These are phyloP conservation scores for Stegastes partitus DNA, from an alignment of 2,113 vertebrate genomes.

Conservation along the genomic window DNA sequence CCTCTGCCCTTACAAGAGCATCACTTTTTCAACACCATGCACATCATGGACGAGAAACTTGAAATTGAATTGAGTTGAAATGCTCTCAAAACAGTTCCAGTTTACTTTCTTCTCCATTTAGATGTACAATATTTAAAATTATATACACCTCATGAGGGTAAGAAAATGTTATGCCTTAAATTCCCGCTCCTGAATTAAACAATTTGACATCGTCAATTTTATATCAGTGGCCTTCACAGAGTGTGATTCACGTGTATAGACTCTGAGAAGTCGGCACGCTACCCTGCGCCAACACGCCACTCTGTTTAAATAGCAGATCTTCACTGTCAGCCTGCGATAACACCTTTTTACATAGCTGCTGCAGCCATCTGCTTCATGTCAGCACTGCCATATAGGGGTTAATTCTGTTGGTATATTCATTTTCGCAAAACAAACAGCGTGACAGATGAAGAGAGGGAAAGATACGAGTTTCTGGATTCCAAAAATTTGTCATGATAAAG, in stretches of 20 bases:
- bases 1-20: conserved; percentile 54
- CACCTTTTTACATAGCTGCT: conserved; percentile 78
- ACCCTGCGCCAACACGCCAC: conserved; percentile 65
- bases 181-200: conserved; percentile 57
- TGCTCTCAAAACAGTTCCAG: conserved; percentile 49
- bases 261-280: conserved; percentile 55
- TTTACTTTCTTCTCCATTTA: conserved; percentile 54
- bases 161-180: conserved; percentile 35
- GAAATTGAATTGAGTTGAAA: conserved; percentile 39
- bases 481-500: conserved; percentile 48
- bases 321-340: conserved; percentile 81
- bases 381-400: conserved; percentile 74
- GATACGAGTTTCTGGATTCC: conserved; percentile 38
- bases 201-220: conserved; percentile 62
- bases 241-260: conserved; percentile 56
- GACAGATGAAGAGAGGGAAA: conserved; percentile 58
- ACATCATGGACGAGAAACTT: conserved; percentile 37
- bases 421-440: conserved; percentile 81
- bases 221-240: conserved; percentile 42
- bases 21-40: conserved; percentile 47
- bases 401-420: conserved; percentile 79
- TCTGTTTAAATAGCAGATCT: conserved; percentile 77
- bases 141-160: conserved; percentile 38
- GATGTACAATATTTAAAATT: conserved; percentile 65
- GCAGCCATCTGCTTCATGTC: conserved; percentile 81